Percentiles rank a stretch among this genome's conserved stretches.
phyloP scores from a whole-genome alignment of 2,888 invertebrate genomes.

The Dynastes grantii region DNA sequence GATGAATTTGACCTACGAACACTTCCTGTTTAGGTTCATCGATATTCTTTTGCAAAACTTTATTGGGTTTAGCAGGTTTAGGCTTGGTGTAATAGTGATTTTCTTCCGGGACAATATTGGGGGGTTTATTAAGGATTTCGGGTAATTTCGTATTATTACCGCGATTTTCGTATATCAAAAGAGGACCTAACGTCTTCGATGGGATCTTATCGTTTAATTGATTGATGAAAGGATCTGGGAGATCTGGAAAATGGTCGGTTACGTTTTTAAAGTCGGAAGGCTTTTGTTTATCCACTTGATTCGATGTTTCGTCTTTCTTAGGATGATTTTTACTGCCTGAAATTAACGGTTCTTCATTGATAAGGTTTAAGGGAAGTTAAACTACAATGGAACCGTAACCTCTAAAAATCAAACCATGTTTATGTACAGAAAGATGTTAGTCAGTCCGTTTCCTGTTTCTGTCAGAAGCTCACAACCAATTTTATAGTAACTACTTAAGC shows the following conservation, averaged over 20 bases:
- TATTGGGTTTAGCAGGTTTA: conserved; percentile 16
- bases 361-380: not conserved
- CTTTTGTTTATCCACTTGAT: conserved; percentile 56
- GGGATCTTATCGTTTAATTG: conserved; percentile 60
- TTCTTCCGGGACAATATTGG: conserved; percentile 56
- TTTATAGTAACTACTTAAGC: conserved; percentile 26
- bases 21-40: not conserved
- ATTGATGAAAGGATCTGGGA: conserved; percentile 27
- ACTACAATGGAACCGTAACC: conserved; percentile 49
- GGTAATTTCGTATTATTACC: conserved; percentile 53
- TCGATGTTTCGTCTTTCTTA: conserved; percentile 54
- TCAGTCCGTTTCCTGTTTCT: conserved; percentile 55
- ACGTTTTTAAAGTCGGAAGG: conserved; percentile 54
- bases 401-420: conserved; percentile 51
- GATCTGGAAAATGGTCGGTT: conserved; percentile 53
- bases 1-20: conserved; percentile 1
- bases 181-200: conserved; percentile 67
- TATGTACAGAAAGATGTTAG: conserved; percentile 59
- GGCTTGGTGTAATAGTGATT: conserved; percentile 55
- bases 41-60: conserved; percentile 6
- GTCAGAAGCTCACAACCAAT: conserved; percentile 42
- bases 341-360: conserved; percentile 56
- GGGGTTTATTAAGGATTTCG: conserved; percentile 25
- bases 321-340: conserved; percentile 61
- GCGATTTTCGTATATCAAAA: conserved; percentile 65